Evolutionary conservation across 2,888 invertebrate species (phyloP).

Genomic region (Drosophila subsilvestris): DNA sequence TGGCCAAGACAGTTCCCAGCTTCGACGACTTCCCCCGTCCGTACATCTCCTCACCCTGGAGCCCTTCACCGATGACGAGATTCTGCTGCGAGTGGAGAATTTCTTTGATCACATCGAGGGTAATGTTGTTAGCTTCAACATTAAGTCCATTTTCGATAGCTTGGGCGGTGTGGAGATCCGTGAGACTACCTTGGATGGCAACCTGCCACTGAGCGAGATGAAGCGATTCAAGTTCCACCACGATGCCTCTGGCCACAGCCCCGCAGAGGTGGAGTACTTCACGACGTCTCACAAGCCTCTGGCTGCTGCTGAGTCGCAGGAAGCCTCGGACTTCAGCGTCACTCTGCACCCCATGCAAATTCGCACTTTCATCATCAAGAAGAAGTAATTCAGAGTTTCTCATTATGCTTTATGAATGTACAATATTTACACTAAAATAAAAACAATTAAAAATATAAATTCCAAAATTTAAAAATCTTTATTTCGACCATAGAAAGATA

Average conservation of each 20-base stretch:
- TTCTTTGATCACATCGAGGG: slow-evolving; percentile 85
- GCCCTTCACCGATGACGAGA: slow-evolving; percentile 87
- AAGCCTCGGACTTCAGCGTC: slow-evolving; percentile 71
- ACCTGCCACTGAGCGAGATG: slow-evolving; percentile 86
- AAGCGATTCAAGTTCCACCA: slow-evolving; percentile 80
- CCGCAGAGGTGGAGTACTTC: slow-evolving; percentile 60
- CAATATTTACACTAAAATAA: background rate
- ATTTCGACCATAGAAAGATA: too few relatives aligned
- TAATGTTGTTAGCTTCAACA: slow-evolving; percentile 71
- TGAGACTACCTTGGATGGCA: slow-evolving; percentile 90
- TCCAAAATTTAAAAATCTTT: background rate
- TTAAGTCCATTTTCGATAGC: slow-evolving; percentile 85
- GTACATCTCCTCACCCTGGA: slow-evolving; percentile 92
- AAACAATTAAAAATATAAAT: slow-evolving; percentile 14
- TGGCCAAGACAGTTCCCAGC: slow-evolving; percentile 80
- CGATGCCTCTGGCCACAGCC: slow-evolving; percentile 57
- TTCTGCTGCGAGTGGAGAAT: slow-evolving; percentile 91
- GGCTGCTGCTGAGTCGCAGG: slow-evolving; percentile 52
- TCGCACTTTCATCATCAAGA: slow-evolving; percentile 79
- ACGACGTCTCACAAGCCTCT: slow-evolving; percentile 69
- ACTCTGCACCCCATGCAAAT: slow-evolving; percentile 83
- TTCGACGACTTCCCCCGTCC: slow-evolving; percentile 86
- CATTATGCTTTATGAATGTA: background rate
- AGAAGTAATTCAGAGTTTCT: slow-evolving; percentile 10
- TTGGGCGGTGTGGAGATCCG: slow-evolving; percentile 86